Percentiles rank a stretch among this genome's conserved stretches.
phyloP scores from a whole-genome alignment of 2,113 vertebrate species.

The Glaucidium brasilianum region DNA sequence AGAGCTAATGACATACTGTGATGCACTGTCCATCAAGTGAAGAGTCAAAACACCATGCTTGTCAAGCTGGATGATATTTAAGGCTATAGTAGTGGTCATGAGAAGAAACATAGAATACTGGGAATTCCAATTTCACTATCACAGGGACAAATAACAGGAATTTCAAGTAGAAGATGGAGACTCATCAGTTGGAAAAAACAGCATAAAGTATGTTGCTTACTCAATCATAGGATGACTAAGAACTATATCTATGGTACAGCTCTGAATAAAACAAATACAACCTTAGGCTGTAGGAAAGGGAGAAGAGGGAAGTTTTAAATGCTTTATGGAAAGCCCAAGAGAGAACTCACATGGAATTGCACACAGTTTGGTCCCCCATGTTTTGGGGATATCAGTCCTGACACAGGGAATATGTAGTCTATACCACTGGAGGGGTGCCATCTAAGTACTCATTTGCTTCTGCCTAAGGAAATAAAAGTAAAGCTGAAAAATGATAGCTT shows the following conservation, averaged over 20 bases:
- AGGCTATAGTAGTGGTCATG: not conserved
- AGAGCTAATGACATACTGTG: not conserved
- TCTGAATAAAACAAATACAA: not conserved
- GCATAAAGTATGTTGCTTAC: not conserved
- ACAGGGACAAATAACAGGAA: not conserved
- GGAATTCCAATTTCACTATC: not conserved
- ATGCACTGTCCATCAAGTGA: not conserved
- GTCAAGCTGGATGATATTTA: not conserved
- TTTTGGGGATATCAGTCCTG: not conserved
- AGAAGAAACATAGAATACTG: not conserved
- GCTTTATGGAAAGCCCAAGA: not conserved
- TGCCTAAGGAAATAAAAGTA: not conserved
- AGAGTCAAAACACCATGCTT: not conserved
- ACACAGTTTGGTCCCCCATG: fast-evolving
- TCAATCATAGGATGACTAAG: not conserved
- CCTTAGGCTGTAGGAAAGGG: not conserved
- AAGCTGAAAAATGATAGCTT: not conserved
- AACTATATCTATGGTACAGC: not conserved
- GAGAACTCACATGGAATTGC: not conserved
- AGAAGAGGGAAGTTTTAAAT: not conserved
- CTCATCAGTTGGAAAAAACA: not conserved
- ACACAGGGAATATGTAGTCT: not conserved
- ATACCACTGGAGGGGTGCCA: not conserved
- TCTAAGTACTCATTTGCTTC: not conserved
- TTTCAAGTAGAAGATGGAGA: not conserved